phyloP scores from a whole-genome alignment of 2,888 invertebrate species.

The Uropetala carovei region DNA sequence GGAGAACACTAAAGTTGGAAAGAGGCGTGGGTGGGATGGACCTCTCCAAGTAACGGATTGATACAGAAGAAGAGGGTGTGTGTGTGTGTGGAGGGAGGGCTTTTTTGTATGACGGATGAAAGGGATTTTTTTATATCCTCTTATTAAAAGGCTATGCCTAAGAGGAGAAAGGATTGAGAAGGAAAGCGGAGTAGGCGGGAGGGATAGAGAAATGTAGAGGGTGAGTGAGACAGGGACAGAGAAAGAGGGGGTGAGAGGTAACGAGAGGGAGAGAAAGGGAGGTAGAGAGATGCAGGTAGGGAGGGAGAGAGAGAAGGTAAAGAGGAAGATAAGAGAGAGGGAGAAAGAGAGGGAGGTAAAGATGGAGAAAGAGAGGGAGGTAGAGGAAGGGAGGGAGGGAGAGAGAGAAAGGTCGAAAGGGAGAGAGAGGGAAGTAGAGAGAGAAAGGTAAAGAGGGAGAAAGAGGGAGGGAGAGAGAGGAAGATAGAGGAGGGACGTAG shows the following conservation, averaged over 20 bases:
- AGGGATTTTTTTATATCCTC: not conserved
- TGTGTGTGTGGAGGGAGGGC: not conserved
- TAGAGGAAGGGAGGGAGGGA: not conserved
- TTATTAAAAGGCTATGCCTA: too few relatives aligned
- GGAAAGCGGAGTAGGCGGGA: not conserved
- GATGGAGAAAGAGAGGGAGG: not conserved
- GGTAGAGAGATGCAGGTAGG: not conserved
- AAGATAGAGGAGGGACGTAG: too few relatives aligned
- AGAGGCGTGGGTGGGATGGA: not conserved
- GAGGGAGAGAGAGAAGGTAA: not conserved
- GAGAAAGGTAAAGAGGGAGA: too few relatives aligned
- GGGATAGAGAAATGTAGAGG: slow-evolving; percentile 28
- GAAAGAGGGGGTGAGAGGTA: not conserved
- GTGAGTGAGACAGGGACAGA: not conserved
- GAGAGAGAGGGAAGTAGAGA: not conserved
- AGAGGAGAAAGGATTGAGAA: not conserved
- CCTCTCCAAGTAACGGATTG: not conserved
- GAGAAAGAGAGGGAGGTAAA: not conserved
- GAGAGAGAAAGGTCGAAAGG: not conserved
- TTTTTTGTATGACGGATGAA: not conserved
- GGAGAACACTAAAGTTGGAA: not conserved
- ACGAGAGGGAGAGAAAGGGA: not conserved
- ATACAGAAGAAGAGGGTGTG: not conserved
- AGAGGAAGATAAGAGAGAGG: not conserved
- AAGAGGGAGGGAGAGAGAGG: too few relatives aligned